phyloP scores from a whole-genome alignment of 2,797 vertebrate species.

The Lacerta bilineata region DNA sequence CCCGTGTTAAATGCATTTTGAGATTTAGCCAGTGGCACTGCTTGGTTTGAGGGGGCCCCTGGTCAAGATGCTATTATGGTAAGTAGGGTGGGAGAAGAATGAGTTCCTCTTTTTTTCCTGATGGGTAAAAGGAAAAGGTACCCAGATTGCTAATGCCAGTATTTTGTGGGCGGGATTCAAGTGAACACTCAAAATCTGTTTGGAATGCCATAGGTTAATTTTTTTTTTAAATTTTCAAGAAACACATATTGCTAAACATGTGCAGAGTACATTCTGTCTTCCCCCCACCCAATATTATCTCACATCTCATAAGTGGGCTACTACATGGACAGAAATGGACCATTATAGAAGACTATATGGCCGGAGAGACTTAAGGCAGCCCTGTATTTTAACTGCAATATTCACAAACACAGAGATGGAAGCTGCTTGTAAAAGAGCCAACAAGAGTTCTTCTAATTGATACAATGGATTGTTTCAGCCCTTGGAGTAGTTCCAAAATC shows the following conservation, averaged over 20 bases:
- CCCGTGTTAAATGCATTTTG: not conserved
- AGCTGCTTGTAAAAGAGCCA: conserved; percentile 14
- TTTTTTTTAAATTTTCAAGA: too few species aligned
- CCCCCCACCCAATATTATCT: not conserved
- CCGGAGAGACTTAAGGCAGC: not conserved
- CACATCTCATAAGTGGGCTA: not conserved
- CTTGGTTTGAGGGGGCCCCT: not conserved
- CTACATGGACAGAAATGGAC: not conserved
- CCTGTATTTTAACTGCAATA: not conserved
- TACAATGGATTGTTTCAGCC: conserved; percentile 42
- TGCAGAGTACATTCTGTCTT: not conserved
- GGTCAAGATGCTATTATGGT: too few species aligned
- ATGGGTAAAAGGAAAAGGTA: too few species aligned
- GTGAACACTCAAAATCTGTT: too few species aligned
- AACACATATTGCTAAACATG: not conserved
- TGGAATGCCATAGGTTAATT: too few species aligned
- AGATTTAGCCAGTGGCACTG: conserved; percentile 50
- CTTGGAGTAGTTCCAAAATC: conserved; percentile 47
- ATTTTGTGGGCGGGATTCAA: too few species aligned
- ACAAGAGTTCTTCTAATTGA: conserved; percentile 41
- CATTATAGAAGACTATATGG: not conserved
- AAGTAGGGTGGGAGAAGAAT: too few species aligned
- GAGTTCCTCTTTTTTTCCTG: too few species aligned
- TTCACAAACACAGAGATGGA: conserved; percentile 6
- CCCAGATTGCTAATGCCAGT: too few species aligned